A percentile compares a stretch with the other conserved stretches of the same genome.
These are phyloP conservation scores for Mesorhabditis belari DNA, from an alignment of 2,888 invertebrate genomes.

Conservation along the genomic window DNA sequence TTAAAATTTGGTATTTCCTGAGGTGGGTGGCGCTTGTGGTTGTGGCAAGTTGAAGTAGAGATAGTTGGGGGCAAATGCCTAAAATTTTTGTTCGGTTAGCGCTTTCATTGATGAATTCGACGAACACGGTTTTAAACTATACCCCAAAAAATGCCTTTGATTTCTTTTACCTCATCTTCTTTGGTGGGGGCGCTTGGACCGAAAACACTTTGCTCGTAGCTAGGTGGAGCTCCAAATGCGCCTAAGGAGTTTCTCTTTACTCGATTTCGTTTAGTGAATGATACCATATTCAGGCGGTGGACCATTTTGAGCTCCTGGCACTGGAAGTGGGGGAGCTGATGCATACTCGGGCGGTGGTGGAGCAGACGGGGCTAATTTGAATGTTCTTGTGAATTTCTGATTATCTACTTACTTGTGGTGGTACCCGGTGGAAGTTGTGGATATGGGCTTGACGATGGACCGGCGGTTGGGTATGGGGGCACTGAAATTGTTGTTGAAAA, in stretches of 20 bases:
- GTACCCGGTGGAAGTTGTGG: background rate
- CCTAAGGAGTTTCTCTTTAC: no score
- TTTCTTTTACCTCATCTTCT: background rate
- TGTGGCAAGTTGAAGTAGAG: background rate
- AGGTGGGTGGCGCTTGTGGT: background rate
- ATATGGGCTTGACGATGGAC: background rate
- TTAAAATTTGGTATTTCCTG: no score
- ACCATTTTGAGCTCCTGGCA: background rate
- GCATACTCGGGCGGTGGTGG: background rate
- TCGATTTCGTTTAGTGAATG: no score
- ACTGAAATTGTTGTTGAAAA: no score
- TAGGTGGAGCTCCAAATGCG: background rate
- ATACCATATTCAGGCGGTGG: background rate
- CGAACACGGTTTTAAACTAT: background rate
- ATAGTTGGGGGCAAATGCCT: background rate
- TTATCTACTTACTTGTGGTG: background rate
- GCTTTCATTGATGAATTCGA: no score
- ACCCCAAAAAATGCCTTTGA: no score
- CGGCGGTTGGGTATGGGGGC: background rate
- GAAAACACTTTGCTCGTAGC: background rate
- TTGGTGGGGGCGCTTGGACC: background rate
- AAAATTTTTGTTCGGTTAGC: no score
- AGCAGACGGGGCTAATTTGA: background rate
- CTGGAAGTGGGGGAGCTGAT: background rate
- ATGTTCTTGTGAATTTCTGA: no score